Conservation (phyloP, 35 echinoderm and acorn worm species). For the Apostichopus parvimensis region DNA sequence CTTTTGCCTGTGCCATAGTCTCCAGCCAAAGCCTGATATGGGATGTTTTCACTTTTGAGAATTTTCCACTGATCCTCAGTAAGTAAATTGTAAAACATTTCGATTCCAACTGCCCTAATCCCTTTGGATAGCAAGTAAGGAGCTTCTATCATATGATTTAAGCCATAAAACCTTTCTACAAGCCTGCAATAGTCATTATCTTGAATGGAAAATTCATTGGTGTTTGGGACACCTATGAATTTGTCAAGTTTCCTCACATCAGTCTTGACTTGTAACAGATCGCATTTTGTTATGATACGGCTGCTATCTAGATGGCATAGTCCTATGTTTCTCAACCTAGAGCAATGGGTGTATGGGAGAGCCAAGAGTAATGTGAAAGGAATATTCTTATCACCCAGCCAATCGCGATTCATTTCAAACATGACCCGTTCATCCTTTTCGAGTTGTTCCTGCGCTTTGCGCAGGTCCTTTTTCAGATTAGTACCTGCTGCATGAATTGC, state of each 20-base stretch:
- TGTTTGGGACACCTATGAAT: background rate
- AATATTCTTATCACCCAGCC: background rate
- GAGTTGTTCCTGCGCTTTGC: background rate
- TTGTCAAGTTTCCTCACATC: background rate
- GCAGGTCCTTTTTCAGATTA: background rate
- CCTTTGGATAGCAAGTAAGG: background rate
- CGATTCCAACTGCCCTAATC: background rate
- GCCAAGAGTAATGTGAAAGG: background rate
- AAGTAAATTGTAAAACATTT: background rate
- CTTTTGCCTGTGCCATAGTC: conserved; percentile 41
- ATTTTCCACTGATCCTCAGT: background rate
- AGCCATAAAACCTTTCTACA: background rate
- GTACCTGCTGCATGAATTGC: background rate
- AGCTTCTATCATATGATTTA: background rate
- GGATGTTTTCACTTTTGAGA: background rate
- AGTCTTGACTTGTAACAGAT: background rate
- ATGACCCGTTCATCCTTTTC: conserved; percentile 9
- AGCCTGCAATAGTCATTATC: conserved; percentile 4
- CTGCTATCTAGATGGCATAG: background rate
- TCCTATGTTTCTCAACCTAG: background rate
- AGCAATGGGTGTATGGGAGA: background rate
- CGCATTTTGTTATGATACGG: background rate
- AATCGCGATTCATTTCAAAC: conserved; percentile 20
- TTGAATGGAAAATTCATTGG: too few species aligned
- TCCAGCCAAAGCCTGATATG: conserved; percentile 13